Percentiles rank a stretch among this genome's conserved stretches.
phyloP scores from a whole-genome alignment of 1,140 invertebrate genomes.

The Lucilia cuprina region DNA sequence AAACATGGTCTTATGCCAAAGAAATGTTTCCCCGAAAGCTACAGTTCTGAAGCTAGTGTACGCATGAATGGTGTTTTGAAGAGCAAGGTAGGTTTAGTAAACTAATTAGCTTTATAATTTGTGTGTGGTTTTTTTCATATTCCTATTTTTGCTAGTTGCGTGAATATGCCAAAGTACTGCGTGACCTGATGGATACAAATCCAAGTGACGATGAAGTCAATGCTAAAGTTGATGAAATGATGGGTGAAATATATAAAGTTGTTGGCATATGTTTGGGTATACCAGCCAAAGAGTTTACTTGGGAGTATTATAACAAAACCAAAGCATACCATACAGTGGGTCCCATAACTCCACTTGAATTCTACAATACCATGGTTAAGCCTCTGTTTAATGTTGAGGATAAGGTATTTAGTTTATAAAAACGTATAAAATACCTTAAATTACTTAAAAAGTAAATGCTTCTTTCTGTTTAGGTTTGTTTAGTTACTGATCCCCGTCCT shows the following conservation, averaged over 20 bases:
- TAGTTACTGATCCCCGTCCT: conserved; percentile 84
- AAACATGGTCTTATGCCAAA: conserved; percentile 90
- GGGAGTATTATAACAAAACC: conserved; percentile 88
- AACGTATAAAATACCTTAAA: no score
- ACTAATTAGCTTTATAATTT: no score
- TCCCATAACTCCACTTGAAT: conserved; percentile 78
- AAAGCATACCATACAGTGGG: conserved; percentile 80
- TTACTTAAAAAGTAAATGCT: background rate
- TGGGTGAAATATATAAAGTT: conserved; percentile 81
- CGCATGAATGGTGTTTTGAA: conserved; percentile 80
- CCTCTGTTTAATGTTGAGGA: conserved; percentile 82
- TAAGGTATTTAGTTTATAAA: conserved; percentile 67
- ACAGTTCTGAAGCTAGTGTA: conserved; percentile 74
- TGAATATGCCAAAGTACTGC: conserved; percentile 79
- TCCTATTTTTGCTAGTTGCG: conserved; percentile 67
- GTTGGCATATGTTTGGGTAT: conserved; percentile 82
- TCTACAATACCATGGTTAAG: conserved; percentile 82
- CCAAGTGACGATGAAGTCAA: conserved; percentile 63
- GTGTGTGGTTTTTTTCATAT: background rate
- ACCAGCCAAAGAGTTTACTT: conserved; percentile 81
- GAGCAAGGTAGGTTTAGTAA: conserved; percentile 71
- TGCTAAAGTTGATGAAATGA: conserved; percentile 70
- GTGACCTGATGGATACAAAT: conserved; percentile 68
- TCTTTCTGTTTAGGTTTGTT: conserved; percentile 70
- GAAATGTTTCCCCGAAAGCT: conserved; percentile 83